phyloP scores from a whole-genome alignment of 2,113 vertebrate genomes.

The Rhegmatorhina hoffmannsi region DNA sequence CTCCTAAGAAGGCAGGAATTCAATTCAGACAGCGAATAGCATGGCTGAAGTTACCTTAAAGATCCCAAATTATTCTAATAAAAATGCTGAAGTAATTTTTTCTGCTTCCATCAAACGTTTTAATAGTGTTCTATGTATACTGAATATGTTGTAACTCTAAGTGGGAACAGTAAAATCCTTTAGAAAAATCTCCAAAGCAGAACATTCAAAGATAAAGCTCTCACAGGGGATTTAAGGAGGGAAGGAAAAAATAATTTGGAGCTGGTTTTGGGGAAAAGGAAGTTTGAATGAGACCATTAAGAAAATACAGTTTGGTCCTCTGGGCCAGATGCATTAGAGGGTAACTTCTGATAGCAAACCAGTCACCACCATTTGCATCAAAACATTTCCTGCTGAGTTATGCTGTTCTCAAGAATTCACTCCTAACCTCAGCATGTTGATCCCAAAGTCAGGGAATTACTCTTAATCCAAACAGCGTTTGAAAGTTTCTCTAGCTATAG shows the following conservation, averaged over 20 bases:
- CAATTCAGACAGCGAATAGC: slow-evolving; percentile 18
- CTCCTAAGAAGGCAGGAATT: slow-evolving; percentile 18
- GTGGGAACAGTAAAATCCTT: not conserved
- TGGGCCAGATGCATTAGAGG: not conserved
- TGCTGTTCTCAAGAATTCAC: not conserved
- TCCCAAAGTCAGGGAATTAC: not conserved
- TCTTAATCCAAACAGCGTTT: not conserved
- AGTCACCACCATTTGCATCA: not conserved
- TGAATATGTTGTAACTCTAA: not conserved
- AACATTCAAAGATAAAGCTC: not conserved
- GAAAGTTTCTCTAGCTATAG: not conserved
- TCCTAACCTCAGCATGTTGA: not conserved
- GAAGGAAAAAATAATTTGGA: not conserved
- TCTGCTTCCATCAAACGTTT: not conserved
- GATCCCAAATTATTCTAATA: not conserved
- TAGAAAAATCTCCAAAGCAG: not conserved
- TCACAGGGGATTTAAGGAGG: not conserved
- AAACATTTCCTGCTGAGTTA: not conserved
- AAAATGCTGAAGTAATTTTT: not conserved
- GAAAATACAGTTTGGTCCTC: not conserved
- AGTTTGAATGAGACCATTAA: not conserved
- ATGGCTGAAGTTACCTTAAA: not conserved
- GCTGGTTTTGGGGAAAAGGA: not conserved
- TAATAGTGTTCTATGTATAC: not conserved
- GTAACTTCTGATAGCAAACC: not conserved